phyloP scores from a whole-genome alignment of 53 echinoderm and acorn worm species.

The Mesocentrotus franciscanus region DNA sequence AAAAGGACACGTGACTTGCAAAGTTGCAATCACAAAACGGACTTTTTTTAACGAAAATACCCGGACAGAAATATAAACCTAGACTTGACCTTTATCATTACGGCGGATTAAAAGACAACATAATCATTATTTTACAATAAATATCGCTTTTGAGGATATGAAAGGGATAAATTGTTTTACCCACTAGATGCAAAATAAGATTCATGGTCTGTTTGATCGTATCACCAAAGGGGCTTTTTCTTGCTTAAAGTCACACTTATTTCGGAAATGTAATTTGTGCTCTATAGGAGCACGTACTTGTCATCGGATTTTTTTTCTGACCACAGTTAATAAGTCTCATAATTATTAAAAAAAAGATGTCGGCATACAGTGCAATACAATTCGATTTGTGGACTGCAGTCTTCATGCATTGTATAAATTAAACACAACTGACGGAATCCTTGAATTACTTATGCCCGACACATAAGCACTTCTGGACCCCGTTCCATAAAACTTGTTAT shows the following conservation, averaged over 20 bases:
- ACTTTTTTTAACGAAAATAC: not conserved
- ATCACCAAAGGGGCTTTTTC: not conserved
- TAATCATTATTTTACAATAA: not conserved
- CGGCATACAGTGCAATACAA: not conserved
- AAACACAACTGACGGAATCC: not conserved
- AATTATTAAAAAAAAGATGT: not conserved
- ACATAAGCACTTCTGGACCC: not conserved
- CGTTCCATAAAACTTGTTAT: no score
- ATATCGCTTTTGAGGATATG: not conserved
- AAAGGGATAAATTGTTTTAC: not conserved
- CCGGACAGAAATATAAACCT: not conserved
- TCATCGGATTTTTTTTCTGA: not conserved
- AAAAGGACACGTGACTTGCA: not conserved
- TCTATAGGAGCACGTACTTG: not conserved
- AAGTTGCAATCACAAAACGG: not conserved
- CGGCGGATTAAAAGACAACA: not conserved
- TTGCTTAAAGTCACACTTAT: not conserved
- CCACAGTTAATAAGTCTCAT: not conserved
- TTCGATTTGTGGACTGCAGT: not conserved
- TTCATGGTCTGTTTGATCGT: not conserved
- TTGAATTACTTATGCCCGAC: not conserved
- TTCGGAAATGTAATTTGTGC: slow-evolving; percentile 20
- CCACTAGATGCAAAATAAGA: not conserved
- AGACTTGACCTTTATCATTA: not conserved
- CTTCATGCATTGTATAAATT: not conserved